phyloP scores from a whole-genome alignment of 2,888 invertebrate species.

The Muschampia plurimacula region DNA sequence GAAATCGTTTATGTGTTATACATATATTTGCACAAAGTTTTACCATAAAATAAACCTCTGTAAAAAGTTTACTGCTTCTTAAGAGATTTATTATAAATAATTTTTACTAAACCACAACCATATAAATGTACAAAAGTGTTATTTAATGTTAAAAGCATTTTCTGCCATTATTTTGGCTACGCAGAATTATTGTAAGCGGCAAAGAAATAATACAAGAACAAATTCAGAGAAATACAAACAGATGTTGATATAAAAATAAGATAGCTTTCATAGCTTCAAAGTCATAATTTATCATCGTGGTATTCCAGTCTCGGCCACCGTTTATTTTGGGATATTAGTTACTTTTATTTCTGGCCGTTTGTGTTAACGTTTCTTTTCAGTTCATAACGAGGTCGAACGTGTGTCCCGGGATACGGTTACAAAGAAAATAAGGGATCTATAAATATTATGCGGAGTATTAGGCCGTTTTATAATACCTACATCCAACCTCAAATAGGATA shows the following conservation, averaged over 20 bases:
- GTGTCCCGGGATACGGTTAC: background rate
- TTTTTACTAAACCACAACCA: too few species aligned
- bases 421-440: too few species aligned
- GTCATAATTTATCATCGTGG: background rate
- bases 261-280: conserved; percentile 1
- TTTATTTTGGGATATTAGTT: conserved; percentile 5
- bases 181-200: background rate
- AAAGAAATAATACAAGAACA: background rate
- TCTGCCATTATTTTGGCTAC: background rate
- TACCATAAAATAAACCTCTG: too few species aligned
- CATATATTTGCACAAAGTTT: too few species aligned
- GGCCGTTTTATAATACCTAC: too few species aligned
- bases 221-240: background rate
- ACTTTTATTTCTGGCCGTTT: conserved; percentile 1
- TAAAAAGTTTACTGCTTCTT: too few species aligned
- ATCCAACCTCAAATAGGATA: too few species aligned
- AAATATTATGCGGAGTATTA: too few species aligned
- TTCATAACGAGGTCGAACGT: background rate
- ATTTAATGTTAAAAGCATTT: too few species aligned
- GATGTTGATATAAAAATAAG: conserved; percentile 3
- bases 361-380: background rate
- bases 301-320: background rate
- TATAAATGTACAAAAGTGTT: too few species aligned
- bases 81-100: too few species aligned
- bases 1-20: too few species aligned